phyloP scores from a whole-genome alignment of 1,140 invertebrate species.

The Ylistrum balloti region DNA sequence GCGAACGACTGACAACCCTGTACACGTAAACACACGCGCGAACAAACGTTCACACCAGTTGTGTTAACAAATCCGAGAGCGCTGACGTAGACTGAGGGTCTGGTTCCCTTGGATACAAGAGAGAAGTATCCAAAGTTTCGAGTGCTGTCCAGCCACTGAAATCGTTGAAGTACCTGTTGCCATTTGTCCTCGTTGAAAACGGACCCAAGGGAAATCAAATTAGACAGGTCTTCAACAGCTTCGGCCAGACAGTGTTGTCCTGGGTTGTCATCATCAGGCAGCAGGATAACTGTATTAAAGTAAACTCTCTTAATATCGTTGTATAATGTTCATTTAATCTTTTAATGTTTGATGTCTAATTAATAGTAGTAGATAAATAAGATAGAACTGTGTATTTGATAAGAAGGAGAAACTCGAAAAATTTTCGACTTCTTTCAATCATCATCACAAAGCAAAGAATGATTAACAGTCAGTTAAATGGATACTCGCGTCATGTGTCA shows the following conservation, averaged over 20 bases:
- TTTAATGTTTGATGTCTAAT: too few species aligned
- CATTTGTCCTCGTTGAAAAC: slow-evolving; percentile 47
- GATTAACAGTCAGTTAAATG: too few species aligned
- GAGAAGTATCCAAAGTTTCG: slow-evolving; percentile 42
- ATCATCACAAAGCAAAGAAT: too few species aligned
- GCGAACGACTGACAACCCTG: slow-evolving; percentile 48
- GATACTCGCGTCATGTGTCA: too few species aligned
- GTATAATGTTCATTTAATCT: too few species aligned
- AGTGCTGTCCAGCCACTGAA: slow-evolving; percentile 41
- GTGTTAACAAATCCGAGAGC: slow-evolving; percentile 44
- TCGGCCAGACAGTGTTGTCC: slow-evolving; percentile 8
- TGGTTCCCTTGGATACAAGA: not conserved
- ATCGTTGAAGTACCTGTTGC: slow-evolving; percentile 26
- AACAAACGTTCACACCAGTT: slow-evolving; percentile 41
- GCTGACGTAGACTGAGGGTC: not conserved
- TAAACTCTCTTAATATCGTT: too few species aligned
- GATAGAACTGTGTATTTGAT: too few species aligned
- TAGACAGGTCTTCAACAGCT: not conserved
- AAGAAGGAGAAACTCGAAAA: too few species aligned
- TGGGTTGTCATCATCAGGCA: not conserved
- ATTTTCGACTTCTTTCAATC: too few species aligned
- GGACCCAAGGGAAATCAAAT: slow-evolving; percentile 40
- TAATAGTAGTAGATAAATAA: too few species aligned
- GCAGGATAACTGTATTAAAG: not conserved
- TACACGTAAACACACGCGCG: slow-evolving; percentile 46